Conservation (phyloP, 53 echinoderm and acorn worm genomes). For the Hippasteria phrygiana region DNA sequence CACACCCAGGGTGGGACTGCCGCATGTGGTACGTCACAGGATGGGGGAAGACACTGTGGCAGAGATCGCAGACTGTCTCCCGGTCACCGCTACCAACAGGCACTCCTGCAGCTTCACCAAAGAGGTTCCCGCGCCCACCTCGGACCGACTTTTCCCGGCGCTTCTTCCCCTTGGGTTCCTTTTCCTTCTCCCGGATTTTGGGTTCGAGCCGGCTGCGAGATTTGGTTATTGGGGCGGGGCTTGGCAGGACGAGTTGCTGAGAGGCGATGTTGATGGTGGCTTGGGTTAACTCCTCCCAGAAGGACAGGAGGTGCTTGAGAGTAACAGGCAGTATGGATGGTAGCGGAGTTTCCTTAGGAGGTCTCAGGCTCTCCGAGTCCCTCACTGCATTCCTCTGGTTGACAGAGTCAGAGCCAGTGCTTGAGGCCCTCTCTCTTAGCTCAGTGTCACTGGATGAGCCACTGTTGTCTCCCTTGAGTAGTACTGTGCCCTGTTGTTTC, state of each 20-base stretch:
- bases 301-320: slow-evolving; percentile 85
- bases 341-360: slow-evolving; percentile 21
- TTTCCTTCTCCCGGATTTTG: slow-evolving; percentile 74
- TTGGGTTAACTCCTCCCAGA: slow-evolving; percentile 94
- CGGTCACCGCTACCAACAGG: slow-evolving; percentile 83
- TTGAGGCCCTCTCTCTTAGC: slow-evolving; percentile 82
- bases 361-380: slow-evolving; percentile 62
- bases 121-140: slow-evolving; percentile 95
- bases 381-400: slow-evolving; percentile 61
- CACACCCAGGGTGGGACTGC: slow-evolving; percentile 93
- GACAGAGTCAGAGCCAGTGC: slow-evolving; percentile 74
- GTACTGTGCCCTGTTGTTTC: slow-evolving; percentile 60
- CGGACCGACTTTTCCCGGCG: slow-evolving; percentile 86
- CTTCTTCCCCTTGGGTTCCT: slow-evolving; percentile 92
- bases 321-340: slow-evolving; percentile 77
- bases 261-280: slow-evolving; percentile 92
- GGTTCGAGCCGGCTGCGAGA: slow-evolving; percentile 63
- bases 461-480: slow-evolving; percentile 50
- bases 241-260: slow-evolving; percentile 88
- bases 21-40: slow-evolving; percentile 99
- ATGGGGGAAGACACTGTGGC: slow-evolving; percentile 89
- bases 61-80: slow-evolving; percentile 89
- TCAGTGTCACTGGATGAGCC: slow-evolving; percentile 60
- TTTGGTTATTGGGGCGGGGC: slow-evolving; percentile 93
- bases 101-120: slow-evolving; percentile 93